A percentile compares a stretch with the other conserved stretches of the same genome.
These are phyloP conservation scores for Pegoplata infirma DNA, from an alignment of 2,888 invertebrate species.

Conservation along the genomic window DNA sequence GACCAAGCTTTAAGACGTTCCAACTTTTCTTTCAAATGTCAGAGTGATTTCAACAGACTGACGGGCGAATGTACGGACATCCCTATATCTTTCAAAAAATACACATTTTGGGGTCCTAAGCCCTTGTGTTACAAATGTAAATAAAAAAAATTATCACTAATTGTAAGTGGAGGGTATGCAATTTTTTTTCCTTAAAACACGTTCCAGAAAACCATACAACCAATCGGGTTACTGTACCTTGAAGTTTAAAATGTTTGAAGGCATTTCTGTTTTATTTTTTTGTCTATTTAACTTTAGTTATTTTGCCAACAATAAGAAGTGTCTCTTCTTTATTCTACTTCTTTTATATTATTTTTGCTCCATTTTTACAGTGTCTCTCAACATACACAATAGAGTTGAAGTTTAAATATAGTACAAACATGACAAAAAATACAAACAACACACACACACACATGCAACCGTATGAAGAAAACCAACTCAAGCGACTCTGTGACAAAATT, in stretches of 20 bases:
- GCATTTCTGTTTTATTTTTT: background rate
- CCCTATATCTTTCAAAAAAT: too few relatives aligned
- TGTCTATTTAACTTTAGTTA: slow-evolving; percentile 47
- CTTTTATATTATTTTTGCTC: slow-evolving; percentile 30
- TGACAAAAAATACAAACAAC: background rate
- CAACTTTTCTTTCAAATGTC: too few relatives aligned
- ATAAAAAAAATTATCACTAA: too few relatives aligned
- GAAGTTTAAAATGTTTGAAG: background rate
- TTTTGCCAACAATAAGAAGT: slow-evolving; percentile 50
- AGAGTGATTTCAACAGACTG: too few relatives aligned
- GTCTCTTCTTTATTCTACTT: slow-evolving; percentile 23
- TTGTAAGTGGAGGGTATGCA: too few relatives aligned
- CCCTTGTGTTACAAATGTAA: too few relatives aligned
- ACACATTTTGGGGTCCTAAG: too few relatives aligned
- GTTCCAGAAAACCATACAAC: too few relatives aligned
- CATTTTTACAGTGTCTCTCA: slow-evolving; percentile 38
- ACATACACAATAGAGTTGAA: slow-evolving; percentile 43
- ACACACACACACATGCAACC: background rate
- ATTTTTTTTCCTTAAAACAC: too few relatives aligned
- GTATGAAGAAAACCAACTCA: too few relatives aligned
- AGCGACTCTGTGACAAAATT: background rate
- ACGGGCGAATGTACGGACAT: too few relatives aligned
- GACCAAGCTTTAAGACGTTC: too few relatives aligned
- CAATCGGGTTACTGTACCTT: slow-evolving; percentile 33
- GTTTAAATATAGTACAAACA: slow-evolving; percentile 48